Conservation (phyloP, 2,113 vertebrate species). For the Rhinogobius similis region DNA sequence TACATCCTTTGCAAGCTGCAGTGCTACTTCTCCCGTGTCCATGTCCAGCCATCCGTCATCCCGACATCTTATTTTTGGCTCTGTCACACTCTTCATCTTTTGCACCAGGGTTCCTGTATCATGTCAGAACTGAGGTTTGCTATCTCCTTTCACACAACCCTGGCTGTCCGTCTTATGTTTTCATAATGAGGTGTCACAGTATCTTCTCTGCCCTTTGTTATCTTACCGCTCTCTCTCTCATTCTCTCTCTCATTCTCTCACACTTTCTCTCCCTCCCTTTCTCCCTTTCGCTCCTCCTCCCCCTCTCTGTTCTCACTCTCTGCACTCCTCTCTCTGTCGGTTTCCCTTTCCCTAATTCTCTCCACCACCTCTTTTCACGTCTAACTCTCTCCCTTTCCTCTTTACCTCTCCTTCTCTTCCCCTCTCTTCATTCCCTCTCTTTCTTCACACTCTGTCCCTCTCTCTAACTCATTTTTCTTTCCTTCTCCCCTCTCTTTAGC, state of each 20-base stretch:
- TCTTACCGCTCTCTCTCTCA: background rate
- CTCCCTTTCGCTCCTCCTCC: too few relatives aligned
- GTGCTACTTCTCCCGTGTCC: conserved; percentile 2
- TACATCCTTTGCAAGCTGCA: background rate
- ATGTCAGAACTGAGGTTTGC: conserved; percentile 10
- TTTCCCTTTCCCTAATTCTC: too few relatives aligned
- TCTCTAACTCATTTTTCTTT: too few relatives aligned
- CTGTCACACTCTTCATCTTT: conserved; percentile 7
- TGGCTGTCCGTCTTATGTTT: conserved; percentile 16
- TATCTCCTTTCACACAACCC: background rate
- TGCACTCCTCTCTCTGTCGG: background rate
- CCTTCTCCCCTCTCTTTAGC: too few relatives aligned
- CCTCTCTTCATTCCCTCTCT: too few relatives aligned
- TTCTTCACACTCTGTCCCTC: too few relatives aligned
- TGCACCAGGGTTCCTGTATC: conserved; percentile 22
- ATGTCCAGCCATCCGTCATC: conserved; percentile 16
- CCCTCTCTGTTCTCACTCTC: too few relatives aligned
- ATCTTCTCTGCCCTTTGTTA: conserved; percentile 17
- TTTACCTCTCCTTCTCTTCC: background rate
- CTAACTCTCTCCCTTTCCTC: background rate
- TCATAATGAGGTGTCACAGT: conserved; percentile 25
- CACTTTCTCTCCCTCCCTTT: too few relatives aligned
- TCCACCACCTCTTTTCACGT: background rate
- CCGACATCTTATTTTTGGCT: conserved; percentile 15
- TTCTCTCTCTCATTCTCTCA: background rate